Evolutionary conservation across 2,113 vertebrate species (phyloP).

Genomic region (Rhinichthys klamathensis): DNA sequence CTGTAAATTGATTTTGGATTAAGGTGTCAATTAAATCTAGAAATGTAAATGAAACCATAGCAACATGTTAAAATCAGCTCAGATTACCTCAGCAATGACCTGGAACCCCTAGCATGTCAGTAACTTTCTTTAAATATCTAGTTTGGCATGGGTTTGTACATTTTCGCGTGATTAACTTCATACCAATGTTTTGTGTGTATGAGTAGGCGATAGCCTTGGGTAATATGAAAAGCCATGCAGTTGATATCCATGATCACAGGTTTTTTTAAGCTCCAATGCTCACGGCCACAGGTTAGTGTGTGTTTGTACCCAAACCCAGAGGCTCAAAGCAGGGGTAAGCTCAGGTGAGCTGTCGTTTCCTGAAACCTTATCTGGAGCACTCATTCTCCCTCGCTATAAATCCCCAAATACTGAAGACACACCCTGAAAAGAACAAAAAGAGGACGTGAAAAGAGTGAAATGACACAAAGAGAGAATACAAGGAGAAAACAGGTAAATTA

Average conservation of each 20-base stretch:
- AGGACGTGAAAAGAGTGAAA: not conserved
- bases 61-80: not conserved
- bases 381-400: slow-evolving; percentile 17
- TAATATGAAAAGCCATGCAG: slow-evolving; percentile 12
- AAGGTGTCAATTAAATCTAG: not conserved
- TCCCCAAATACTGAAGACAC: slow-evolving; percentile 14
- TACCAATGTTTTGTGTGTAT: not conserved
- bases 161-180: not conserved
- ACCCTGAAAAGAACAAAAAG: slow-evolving; percentile 7
- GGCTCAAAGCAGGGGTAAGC: slow-evolving; percentile 1
- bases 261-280: not conserved
- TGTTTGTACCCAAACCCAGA: not conserved
- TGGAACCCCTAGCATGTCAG: not conserved
- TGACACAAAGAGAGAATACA: slow-evolving; percentile 7
- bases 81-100: not conserved
- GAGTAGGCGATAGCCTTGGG: not conserved
- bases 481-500: not conserved
- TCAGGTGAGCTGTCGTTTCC: slow-evolving; percentile 24
- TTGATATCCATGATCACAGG: slow-evolving; percentile 34
- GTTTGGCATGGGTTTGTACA: not conserved
- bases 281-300: slow-evolving; percentile 17
- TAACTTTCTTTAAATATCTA: not conserved
- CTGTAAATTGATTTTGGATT: not conserved
- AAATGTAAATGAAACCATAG: not conserved
- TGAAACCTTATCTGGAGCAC: slow-evolving; percentile 22